These are phyloP conservation scores for Epinephelus moara DNA, from an alignment of 2,113 vertebrate genomes.

Conservation along the genomic window DNA sequence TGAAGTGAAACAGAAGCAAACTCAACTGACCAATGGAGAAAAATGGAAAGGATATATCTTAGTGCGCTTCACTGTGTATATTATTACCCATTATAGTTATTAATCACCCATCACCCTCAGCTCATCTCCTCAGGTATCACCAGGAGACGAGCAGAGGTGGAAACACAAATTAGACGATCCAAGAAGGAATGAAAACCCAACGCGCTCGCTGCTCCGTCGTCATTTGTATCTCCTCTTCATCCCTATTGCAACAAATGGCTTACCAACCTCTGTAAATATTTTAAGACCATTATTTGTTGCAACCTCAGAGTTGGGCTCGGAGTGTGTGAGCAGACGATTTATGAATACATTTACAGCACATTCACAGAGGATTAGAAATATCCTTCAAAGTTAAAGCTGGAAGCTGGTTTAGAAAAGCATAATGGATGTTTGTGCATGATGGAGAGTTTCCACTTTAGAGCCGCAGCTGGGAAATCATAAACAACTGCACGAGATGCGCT, in stretches of 20 bases:
- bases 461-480: slow-evolving; percentile 2
- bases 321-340: slow-evolving; percentile 33
- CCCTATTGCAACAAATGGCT: slow-evolving; percentile 67
- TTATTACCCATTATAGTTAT: background rate
- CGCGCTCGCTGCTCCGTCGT: background rate
- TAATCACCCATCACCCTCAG: slow-evolving; percentile 46
- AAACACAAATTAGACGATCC: slow-evolving; percentile 46
- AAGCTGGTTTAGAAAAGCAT: slow-evolving; percentile 7
- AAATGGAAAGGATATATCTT: slow-evolving; percentile 4
- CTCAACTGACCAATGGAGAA: slow-evolving; percentile 11
- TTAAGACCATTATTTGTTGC: slow-evolving; percentile 56
- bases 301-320: slow-evolving; percentile 37
- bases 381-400: slow-evolving; percentile 32
- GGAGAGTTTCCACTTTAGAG: slow-evolving; percentile 17
- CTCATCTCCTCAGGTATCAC: slow-evolving; percentile 23
- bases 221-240: slow-evolving; percentile 36
- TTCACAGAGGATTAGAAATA: slow-evolving; percentile 39
- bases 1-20: slow-evolving; percentile 5
- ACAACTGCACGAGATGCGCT: background rate
- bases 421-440: slow-evolving; percentile 19
- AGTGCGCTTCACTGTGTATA: background rate
- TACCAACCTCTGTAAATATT: slow-evolving; percentile 68
- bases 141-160: slow-evolving; percentile 4
- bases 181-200: slow-evolving; percentile 28
- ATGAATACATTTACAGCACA: slow-evolving; percentile 41